Evolutionary conservation across 35 echinoderm and acorn worm species (phyloP).

Genomic region (Nesometra sesokonis): DNA sequence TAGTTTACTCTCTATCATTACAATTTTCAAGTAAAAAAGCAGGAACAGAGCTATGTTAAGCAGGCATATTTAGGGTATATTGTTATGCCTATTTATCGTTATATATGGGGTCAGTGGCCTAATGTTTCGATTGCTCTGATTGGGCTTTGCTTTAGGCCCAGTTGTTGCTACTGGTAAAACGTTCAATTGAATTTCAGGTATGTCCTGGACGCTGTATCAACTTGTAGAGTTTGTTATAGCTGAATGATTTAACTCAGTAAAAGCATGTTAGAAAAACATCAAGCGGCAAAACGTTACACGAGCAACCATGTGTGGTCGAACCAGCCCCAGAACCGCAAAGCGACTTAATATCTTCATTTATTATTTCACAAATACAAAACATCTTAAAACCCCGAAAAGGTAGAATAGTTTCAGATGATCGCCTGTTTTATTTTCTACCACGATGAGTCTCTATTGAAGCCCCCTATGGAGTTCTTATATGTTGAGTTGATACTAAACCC

Average conservation of each 20-base stretch:
- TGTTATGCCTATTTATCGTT: too few relatives aligned
- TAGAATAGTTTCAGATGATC: neutral
- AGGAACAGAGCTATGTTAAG: too few relatives aligned
- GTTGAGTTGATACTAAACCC: neutral
- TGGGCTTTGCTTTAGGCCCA: neutral
- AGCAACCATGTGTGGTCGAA: neutral
- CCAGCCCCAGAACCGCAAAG: neutral
- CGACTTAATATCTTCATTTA: neutral
- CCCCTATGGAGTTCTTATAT: neutral
- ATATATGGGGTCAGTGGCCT: too few relatives aligned
- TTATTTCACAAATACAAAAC: neutral
- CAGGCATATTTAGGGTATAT: too few relatives aligned
- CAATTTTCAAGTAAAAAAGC: too few relatives aligned
- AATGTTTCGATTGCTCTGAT: neutral
- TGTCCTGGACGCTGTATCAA: neutral
- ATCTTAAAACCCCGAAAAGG: neutral
- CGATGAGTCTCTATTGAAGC: neutral
- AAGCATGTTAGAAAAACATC: neutral
- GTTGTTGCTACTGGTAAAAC: neutral
- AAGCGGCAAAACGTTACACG: neutral
- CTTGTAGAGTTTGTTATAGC: neutral
- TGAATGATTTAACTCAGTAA: neutral
- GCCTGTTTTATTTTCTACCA: neutral
- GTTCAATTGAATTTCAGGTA: neutral
- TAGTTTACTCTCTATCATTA: too few relatives aligned